Percentiles rank a stretch among this genome's conserved stretches.
Evolutionary conservation across 2,888 invertebrate genomes (phyloP).

Genomic region (Calameuta filiformis): DNA sequence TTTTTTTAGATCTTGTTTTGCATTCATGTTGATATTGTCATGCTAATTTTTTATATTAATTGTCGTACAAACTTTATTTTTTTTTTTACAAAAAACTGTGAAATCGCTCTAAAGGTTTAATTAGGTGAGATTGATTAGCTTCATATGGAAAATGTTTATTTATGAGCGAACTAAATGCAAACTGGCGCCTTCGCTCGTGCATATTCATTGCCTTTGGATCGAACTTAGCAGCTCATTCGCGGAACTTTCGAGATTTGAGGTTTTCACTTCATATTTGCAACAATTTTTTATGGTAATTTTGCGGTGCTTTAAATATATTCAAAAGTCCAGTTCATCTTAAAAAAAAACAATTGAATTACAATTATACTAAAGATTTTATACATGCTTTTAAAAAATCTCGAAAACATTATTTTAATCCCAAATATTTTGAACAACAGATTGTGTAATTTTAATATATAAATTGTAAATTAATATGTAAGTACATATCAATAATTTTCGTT

Average conservation of each 20-base stretch:
- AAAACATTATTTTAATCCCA: too few relatives aligned
- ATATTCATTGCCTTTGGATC: background rate
- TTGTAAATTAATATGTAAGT: background rate
- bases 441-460: too few relatives aligned
- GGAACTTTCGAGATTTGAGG: background rate
- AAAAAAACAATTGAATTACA: too few relatives aligned
- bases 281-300: background rate
- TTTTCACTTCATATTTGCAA: background rate
- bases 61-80: background rate
- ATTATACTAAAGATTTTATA: too few relatives aligned
- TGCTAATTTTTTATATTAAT: background rate
- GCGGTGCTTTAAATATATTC: too few relatives aligned
- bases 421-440: too few relatives aligned
- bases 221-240: background rate
- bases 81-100: background rate
- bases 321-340: too few relatives aligned
- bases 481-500: too few relatives aligned
- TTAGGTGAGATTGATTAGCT: background rate
- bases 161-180: background rate
- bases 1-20: background rate
- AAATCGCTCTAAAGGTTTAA: background rate
- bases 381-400: too few relatives aligned
- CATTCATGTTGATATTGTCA: background rate
- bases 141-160: background rate
- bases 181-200: background rate